Evolutionary conservation across 2,113 vertebrate genomes (phyloP).

Genomic region (Anoura caudifer): DNA sequence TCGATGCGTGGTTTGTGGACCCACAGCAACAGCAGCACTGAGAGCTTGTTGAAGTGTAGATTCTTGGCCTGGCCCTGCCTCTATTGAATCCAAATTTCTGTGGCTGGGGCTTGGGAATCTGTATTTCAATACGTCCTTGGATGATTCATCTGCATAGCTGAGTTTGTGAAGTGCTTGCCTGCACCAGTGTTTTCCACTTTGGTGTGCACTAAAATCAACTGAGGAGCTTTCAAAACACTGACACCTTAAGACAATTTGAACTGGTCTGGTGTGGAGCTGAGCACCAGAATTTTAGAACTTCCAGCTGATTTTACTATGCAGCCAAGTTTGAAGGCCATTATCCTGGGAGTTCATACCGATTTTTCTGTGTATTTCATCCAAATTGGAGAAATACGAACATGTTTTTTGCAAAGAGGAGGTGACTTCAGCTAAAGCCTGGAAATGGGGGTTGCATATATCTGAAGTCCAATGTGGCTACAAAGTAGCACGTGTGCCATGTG

Average conservation of each 20-base stretch:
- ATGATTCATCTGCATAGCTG: background rate
- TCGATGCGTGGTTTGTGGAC: background rate
- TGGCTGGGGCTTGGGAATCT: background rate
- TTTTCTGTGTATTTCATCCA: background rate
- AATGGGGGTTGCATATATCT: background rate
- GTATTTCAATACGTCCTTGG: background rate
- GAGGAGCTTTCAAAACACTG: background rate
- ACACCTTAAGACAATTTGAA: background rate
- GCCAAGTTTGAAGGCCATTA: background rate
- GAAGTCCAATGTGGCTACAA: accelerated
- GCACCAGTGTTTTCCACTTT: background rate
- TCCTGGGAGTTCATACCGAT: background rate
- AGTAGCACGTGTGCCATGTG: accelerated
- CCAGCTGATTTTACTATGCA: background rate
- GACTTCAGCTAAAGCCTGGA: background rate
- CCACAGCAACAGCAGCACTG: background rate
- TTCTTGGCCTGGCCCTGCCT: background rate
- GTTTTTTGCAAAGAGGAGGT: background rate
- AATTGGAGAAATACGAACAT: background rate
- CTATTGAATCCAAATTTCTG: background rate
- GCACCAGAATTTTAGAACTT: background rate
- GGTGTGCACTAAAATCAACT: background rate
- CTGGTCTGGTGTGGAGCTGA: background rate
- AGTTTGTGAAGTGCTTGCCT: background rate
- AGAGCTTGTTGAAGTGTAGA: background rate